Base-by-base conservation (phyloP, 2,797 vertebrate genomes). In the Vultur gryphus region DNA sequence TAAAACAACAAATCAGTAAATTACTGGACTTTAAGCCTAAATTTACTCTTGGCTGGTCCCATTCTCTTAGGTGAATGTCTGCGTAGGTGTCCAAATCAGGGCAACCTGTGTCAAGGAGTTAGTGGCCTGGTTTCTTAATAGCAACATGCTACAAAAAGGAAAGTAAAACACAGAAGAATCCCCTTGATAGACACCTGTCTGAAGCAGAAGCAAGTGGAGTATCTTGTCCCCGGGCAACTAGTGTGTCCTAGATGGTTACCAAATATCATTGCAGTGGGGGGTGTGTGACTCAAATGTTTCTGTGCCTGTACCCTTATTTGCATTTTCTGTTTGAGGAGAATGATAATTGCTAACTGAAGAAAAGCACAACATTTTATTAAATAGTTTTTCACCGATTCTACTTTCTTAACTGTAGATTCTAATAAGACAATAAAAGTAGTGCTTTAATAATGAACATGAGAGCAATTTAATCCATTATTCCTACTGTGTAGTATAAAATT, bases 51-150 rank as follows among this genome's bases (percentile, higher is more conserved):
- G 20, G 4, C 39, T 66, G 18, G 16, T 44, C 16, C 17, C 0
- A 0, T 82, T 84, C 35, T 71, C 18, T 48, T 31, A 52, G 17
- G 8, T 66, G 46, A 55, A 49, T 67, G 8, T n/a, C 39, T 80
- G 6, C 0, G 0, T 48, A 57, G 4, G 7, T 67, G 29, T 80
- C 15, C 25, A 41, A 71, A 44, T 80, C 25, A 52, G 57, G n/a
- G 23, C 20, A 69, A 33, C n/a, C 7, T n/a, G 10, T 71, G 26
- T 84, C 17, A 55, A 52, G 59, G 59, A 26, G 21, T 61, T 54
- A 37, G 13, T 29, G 23, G 21, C 39, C 54, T 43, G 2, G 2
- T 73, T 77, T 83, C 61, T 90, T 81, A 26, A 33, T 7, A 82
- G 39, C n/a, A 58, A 13, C 13, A 13, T 71, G 13, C 28, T 62